Evolutionary conservation across 2,797 vertebrate genomes (phyloP), one percentile per base, ranked within the genome.

Genomic region (Miichthys miiuy): DNA sequence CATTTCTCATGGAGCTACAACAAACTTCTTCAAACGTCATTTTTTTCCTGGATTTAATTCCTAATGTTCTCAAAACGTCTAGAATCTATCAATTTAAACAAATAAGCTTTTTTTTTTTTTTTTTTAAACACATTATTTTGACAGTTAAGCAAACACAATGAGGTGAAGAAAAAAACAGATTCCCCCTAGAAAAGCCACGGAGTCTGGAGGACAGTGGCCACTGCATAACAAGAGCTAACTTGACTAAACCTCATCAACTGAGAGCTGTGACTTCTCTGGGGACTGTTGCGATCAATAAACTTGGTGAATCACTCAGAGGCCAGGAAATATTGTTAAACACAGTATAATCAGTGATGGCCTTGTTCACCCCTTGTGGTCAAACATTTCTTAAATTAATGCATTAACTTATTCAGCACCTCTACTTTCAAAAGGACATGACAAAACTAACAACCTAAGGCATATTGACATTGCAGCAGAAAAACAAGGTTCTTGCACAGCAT

Each of bases 1-100:
- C 34, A 77, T 83, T 88, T 72, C 75, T 90, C 82, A 85, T 83
- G 81, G 82, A 82, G 57, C 78, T 74, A 41, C 56, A 64, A 41
- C 71, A 67, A 72, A 70, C 50, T 38, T 80, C 57, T 77, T 16
- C 41, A 60, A 41, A 62, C 34, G 47, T 62, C 27, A 47, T 68
- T 52, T 63, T 63, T 63, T 68, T 63, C 20, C 38, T 25, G 12
- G 16, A 23, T 80, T 68, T n/a, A 57, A 82, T 54, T 64, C 25
- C 60, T 58, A 44, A 42, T 72, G 50, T 63, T 77, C 21, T 52
- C 5, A 4, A 72, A 76, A 78, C 17, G 30, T 52, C 52, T n/a
- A 77, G 66, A 60, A 46, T 44, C 18, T 55, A 46, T 42, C 17
- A 25, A 14, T 30, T 9, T 21, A 14, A 51, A 38, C 13, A 65